phyloP scores from a whole-genome alignment of 1,140 invertebrate genomes.

The Myzus persicae region DNA sequence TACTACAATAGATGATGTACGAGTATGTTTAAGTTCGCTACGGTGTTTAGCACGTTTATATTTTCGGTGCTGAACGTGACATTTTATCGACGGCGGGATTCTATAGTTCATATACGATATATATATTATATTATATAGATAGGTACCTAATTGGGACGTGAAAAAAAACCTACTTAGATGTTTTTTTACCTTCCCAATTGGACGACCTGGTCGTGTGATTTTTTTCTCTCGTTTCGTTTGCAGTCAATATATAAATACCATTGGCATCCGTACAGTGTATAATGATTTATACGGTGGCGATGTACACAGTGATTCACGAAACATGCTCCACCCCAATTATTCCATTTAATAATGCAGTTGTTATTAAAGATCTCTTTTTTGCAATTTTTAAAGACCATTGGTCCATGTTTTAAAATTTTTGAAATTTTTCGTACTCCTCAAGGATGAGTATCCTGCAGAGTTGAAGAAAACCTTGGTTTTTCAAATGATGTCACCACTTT shows the following conservation, averaged over 20 bases:
- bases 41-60: not conserved
- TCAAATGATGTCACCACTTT: not conserved
- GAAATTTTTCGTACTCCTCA: too few relatives aligned
- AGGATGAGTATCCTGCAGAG: not conserved
- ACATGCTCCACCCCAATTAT: too few relatives aligned
- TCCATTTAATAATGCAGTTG: too few relatives aligned
- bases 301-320: not conserved
- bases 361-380: too few relatives aligned
- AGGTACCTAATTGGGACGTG: not conserved
- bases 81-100: not conserved
- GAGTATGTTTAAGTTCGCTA: not conserved
- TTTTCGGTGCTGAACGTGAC: not conserved
- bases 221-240: not conserved
- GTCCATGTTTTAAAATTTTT: too few relatives aligned
- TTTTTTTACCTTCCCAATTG: not conserved
- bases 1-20: not conserved
- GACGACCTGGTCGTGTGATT: not conserved
- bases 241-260: not conserved
- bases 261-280: too few relatives aligned
- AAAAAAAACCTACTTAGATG: not conserved
- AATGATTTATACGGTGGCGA: not conserved
- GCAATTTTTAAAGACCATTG: too few relatives aligned
- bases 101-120: not conserved
- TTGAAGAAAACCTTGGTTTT: not conserved
- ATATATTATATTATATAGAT: not conserved